Base-by-base conservation (phyloP, 2,113 vertebrate species). In the Plecturocebus donacophilus region DNA sequence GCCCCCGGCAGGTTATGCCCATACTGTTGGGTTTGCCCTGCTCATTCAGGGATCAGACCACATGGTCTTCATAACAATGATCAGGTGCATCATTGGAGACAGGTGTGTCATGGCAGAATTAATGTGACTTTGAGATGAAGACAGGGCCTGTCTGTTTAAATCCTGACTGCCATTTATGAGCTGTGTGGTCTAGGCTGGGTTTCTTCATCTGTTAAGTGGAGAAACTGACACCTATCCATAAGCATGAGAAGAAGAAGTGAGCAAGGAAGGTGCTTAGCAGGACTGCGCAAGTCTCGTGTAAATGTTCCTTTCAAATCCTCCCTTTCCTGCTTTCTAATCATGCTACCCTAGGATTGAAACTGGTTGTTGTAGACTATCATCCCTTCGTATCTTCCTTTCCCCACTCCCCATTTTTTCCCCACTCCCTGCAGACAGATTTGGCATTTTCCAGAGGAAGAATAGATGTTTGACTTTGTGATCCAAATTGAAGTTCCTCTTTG, bases 401-500 rank as follows among this genome's bases (percentile, higher is more conserved):
- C 58, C 42, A n/a, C n/a, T 10, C 13, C 61, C 52, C 27, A 45
- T 76, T 49, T 66, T 35, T 35, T 35, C 25, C 32, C 16, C 12
- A 45, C 21, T 25, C 32, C 8, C 25, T 85, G 38, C 9, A 75
- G 76, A 88, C 21, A 82, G 45, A 73, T 38, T 45, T 90, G 40
- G 3, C 61, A 85, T 88, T 85, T 71, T 61, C 35, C n/a, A 81
- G 56, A 56, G 81, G 79, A 42, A 96, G 32, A 90, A 88, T 42
- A 71, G 80, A 42, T 52, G 45, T 71, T 92, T 87, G 81, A 79
- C 70, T 96, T 96, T 84, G 47, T 38, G 38, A 95, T 64, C 40
- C 42, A 84, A 84, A 85, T 58, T 2, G 79, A 88, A 25, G 4
- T 81, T 88, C 40, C 20, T 92, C 58, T 27, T 80, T 87, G 54